phyloP scores from a whole-genome alignment of 2,113 vertebrate genomes.

The Penelope pileata region DNA sequence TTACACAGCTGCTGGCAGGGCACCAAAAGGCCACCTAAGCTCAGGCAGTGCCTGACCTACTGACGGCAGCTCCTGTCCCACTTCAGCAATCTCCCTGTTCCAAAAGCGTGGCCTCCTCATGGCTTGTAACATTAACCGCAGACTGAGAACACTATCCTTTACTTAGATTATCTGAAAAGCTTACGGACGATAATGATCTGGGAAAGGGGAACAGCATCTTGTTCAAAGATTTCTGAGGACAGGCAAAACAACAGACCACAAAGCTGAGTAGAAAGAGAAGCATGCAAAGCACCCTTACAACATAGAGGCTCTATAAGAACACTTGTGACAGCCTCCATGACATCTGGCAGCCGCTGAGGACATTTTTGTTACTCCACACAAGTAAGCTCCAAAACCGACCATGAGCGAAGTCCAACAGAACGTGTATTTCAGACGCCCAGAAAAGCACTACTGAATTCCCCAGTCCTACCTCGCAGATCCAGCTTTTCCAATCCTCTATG shows the following conservation, averaged over 20 bases:
- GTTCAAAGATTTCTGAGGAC: background rate
- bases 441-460: background rate
- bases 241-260: background rate
- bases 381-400: background rate
- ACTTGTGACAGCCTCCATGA: background rate
- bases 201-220: background rate
- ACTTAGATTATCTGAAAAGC: background rate
- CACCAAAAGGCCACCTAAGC: background rate
- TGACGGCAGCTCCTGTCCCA: background rate
- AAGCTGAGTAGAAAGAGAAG: background rate
- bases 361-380: background rate
- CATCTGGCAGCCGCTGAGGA: background rate
- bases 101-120: background rate
- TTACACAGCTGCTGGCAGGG: background rate
- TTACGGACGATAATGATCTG: background rate
- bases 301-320: background rate
- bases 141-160: background rate
- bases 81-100: background rate
- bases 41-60: background rate
- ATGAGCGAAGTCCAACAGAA: background rate
- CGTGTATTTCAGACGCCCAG: rapidly evolving
- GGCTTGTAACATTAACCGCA: background rate
- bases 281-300: background rate
- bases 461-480: background rate
- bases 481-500: background rate